Evolutionary conservation across 2,888 invertebrate species (phyloP).

Genomic region (Parthenolecanium corni): DNA sequence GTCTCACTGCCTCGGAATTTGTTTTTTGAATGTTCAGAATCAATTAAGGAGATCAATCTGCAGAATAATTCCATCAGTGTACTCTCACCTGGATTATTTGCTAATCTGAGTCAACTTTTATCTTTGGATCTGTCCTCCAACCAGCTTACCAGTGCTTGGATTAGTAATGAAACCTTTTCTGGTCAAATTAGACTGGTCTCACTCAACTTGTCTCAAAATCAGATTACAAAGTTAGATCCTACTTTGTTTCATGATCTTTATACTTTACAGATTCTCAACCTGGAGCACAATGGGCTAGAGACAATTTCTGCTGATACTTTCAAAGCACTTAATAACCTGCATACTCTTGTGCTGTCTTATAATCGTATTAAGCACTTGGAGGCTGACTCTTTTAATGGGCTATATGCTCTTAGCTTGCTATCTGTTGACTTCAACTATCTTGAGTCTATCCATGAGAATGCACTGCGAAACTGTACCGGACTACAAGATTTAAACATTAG

Average conservation of each 20-base stretch:
- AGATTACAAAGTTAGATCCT: slow-evolving; percentile 66
- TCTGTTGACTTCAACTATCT: slow-evolving; percentile 77
- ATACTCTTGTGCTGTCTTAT: slow-evolving; percentile 73
- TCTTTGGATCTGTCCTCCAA: slow-evolving; percentile 76
- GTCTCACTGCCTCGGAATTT: slow-evolving; percentile 75
- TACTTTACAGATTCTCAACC: slow-evolving; percentile 70
- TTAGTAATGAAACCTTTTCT: slow-evolving; percentile 70
- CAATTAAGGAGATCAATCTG: slow-evolving; percentile 76
- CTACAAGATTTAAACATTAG: slow-evolving; percentile 82
- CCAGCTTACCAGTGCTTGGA: slow-evolving; percentile 74
- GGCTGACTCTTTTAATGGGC: slow-evolving; percentile 73
- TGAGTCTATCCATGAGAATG: slow-evolving; percentile 71
- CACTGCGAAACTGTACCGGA: slow-evolving; percentile 80
- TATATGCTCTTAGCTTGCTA: slow-evolving; percentile 72
- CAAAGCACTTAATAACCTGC: slow-evolving; percentile 81
- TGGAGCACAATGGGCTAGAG: slow-evolving; percentile 72
- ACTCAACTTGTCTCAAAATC: slow-evolving; percentile 73
- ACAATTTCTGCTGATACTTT: slow-evolving; percentile 78
- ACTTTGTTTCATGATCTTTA: slow-evolving; percentile 76
- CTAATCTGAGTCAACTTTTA: slow-evolving; percentile 68
- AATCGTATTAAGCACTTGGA: slow-evolving; percentile 76
- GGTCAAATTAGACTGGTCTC: slow-evolving; percentile 79
- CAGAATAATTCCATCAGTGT: slow-evolving; percentile 84
- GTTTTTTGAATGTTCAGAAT: slow-evolving; percentile 64
- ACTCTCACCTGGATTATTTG: slow-evolving; percentile 71